Evolutionary conservation across 2,113 vertebrate genomes (phyloP), one percentile per base, ranked within the genome.

Genomic region (Callaeas wilsoni): DNA sequence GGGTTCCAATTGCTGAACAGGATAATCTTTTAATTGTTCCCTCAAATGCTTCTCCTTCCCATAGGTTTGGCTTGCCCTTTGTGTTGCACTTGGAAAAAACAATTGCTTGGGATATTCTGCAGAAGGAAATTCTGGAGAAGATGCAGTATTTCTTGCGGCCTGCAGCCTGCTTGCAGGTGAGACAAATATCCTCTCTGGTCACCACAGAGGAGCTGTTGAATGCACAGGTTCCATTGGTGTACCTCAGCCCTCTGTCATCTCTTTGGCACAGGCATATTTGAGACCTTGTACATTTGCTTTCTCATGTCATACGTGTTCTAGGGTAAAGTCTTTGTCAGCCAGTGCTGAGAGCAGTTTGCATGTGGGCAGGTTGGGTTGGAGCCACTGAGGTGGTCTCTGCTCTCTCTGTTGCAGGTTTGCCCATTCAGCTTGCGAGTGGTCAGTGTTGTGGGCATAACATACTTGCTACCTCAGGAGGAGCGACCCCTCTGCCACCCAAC

Each of bases 81-180:
- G 99, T 99, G 75, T 98, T 99, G 95, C 99, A 99, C 96, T 96
- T 99, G 96, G 99, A 99, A 94, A 99, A 98, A 96, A 99, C 98
- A 42, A 98, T 99, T 96, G 99, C 99, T 37, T 99, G 99, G 99
- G 99, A 99, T 89, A 96, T 98, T 53, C 98, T 99, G 35, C 99
- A 99, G 97, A 99, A 99, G 94, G 99, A 99, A 60, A 99, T 99
- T 89, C 97, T 99, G 97, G 99, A 99, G 98, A 99, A 99, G 97
- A 99, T 99, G 99, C 99, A 99, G 81, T 99, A 99, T 96, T 98
- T 99, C 62, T 97, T 99, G 95, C 98, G 99, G 69, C 99, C 99
- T 49, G 98, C 99, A 7, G 99, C 99, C 73, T 99, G 99, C 97
- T 96, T 99, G 92, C 99, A 99, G 99, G 99, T 99, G 92, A 93